Base-by-base conservation (phyloP, 2,113 vertebrate species). In the Martes martes region DNA sequence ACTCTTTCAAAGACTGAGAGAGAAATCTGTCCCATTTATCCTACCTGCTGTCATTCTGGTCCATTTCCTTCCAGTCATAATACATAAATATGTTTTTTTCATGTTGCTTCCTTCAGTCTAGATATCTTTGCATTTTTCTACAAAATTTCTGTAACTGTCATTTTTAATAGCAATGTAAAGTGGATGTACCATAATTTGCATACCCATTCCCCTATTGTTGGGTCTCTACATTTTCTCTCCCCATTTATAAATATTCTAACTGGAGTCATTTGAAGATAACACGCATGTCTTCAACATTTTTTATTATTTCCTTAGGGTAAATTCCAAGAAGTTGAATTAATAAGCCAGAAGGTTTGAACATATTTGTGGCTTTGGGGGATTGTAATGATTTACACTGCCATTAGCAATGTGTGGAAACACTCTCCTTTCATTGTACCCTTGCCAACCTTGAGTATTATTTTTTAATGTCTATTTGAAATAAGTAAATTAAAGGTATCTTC, bases 281-380 rank as follows among this genome's bases (percentile, higher is more conserved):
- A 85, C 28, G 79, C 91, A 83, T 18, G 89, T 91, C 10, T 91
- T 88, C 52, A 94, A 84, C 81, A 84, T 57, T 69, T 69, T 95
- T 94, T 95, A 92, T 90, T 89, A 82, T 74, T 95, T 95, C 61
- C 84, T 83, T 88, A 93, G n/a, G 73, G 67, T 39, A 67, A 39
- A 96, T 81, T 95, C 61, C 8, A 96, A 93, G 79, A 95, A 63
- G 14, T 81, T 92, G 61, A 96, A 96, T 93, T 73, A 97, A 98
- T 95, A 61, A 96, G 67, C 31, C 73, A 83, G 96, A 94, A 89
- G 76, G 2, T 88, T 95, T 95, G 57, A 93, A 91, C 15, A 81
- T n/a, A 91, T 95, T 76, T 81, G 69, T 90, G 59, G 23, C 57
- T 92, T 88, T 89, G 55, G 45, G 81, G 76, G 8, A 95, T 42